Conservation (phyloP, 2,888 invertebrate species). For the Trileptium ribeirensis region DNA sequence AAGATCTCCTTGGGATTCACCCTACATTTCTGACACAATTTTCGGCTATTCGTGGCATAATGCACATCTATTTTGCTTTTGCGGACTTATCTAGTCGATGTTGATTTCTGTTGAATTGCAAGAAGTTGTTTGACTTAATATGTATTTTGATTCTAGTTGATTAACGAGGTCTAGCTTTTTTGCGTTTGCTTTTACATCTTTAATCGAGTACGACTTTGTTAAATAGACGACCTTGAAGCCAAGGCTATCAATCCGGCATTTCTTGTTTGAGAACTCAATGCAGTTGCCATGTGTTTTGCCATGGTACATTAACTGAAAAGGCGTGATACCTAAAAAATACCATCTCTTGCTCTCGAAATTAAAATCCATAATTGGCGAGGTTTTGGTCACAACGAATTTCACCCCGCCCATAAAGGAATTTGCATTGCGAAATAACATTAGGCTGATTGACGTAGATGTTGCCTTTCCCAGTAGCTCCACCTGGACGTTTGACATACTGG, state of each 20-base stretch:
- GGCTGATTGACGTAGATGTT: neutral
- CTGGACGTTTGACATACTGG: neutral
- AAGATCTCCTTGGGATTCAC: neutral
- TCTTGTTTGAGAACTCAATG: neutral
- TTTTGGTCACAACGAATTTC: slow-evolving; percentile 21
- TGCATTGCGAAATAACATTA: too few species aligned
- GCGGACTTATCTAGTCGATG: neutral
- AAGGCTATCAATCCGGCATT: neutral
- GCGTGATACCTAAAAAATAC: slow-evolving; percentile 1
- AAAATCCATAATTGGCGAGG: too few species aligned
- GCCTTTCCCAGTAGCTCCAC: neutral
- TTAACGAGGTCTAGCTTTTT: neutral
- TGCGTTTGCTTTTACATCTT: too few species aligned
- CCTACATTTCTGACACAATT: slow-evolving; percentile 8
- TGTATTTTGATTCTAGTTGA: neutral
- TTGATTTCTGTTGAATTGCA: neutral
- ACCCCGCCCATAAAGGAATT: slow-evolving; percentile 22
- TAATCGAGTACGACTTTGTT: neutral
- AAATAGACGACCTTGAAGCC: neutral
- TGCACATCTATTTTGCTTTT: neutral
- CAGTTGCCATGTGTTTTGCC: slow-evolving; percentile 23
- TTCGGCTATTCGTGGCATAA: neutral
- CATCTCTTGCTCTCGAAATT: slow-evolving; percentile 25
- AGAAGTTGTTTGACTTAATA: neutral
- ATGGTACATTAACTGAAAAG: neutral